Evolutionary conservation across 2,797 vertebrate genomes (phyloP).

Genomic region (Crenichthys baileyi): DNA sequence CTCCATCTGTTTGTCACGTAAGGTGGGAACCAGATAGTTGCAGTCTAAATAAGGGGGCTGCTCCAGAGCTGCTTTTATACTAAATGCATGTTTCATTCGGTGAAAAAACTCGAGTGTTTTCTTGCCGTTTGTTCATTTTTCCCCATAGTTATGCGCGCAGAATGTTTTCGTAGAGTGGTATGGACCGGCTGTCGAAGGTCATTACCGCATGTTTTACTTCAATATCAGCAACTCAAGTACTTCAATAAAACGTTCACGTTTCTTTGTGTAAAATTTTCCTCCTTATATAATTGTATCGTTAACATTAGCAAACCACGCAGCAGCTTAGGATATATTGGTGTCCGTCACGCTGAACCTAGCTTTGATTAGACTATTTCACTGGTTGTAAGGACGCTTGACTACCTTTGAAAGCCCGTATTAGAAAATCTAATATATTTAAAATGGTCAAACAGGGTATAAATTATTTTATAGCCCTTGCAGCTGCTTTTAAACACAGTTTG

Average conservation of each 20-base stretch:
- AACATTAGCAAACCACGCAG: not conserved
- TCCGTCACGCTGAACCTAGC: not conserved
- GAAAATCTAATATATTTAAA: not conserved
- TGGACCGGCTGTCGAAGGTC: constrained; percentile 74
- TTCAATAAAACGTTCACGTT: not conserved
- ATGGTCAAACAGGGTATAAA: too few relatives aligned
- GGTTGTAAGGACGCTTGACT: not conserved
- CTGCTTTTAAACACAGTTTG: not conserved
- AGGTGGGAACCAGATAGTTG: constrained; percentile 52
- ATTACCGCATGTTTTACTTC: constrained; percentile 38
- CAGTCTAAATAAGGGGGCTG: constrained; percentile 8
- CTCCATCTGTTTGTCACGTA: constrained; percentile 48
- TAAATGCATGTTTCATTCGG: constrained; percentile 56
- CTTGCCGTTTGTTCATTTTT: constrained; percentile 33
- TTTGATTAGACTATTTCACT: not conserved
- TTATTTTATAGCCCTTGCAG: not conserved
- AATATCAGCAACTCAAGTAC: not conserved
- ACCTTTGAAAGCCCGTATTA: not conserved
- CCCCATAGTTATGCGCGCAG: constrained; percentile 57
- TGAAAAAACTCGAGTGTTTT: not conserved
- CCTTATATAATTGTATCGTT: not conserved
- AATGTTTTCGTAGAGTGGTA: constrained; percentile 50
- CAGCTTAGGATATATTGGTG: not conserved
- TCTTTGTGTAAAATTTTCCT: too few relatives aligned
- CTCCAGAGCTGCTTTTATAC: not conserved